Conservation (phyloP, 30 jellyfish, hydroid and myxozoan species). For the Chironex yamaguchii region DNA sequence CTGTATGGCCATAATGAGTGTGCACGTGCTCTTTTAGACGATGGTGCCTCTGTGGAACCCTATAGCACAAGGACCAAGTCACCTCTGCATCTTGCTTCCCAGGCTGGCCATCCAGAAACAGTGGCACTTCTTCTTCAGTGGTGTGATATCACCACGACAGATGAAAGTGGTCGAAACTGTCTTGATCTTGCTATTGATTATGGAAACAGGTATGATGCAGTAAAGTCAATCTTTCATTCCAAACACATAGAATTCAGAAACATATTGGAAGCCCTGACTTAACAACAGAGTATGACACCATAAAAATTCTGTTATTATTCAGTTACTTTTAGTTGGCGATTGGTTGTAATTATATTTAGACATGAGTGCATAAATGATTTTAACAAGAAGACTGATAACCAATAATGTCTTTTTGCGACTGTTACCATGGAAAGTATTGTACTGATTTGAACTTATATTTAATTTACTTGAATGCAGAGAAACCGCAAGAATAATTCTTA, state of each 20-base stretch:
- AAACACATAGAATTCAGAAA: too few species aligned
- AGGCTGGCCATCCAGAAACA: conserved; percentile 83
- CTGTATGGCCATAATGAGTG: conserved; percentile 80
- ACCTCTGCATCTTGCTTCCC: conserved; percentile 75
- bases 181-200: conserved; percentile 84
- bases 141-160: conserved; percentile 82
- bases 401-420: too few species aligned
- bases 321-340: not conserved
- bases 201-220: conserved; percentile 63
- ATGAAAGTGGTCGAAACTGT: conserved; percentile 81
- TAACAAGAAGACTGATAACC: too few species aligned
- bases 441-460: too few species aligned
- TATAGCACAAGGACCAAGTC: conserved; percentile 63
- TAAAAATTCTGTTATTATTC: not conserved
- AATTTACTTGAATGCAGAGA: conserved; percentile 67
- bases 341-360: too few species aligned
- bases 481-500: conserved; percentile 78
- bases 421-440: too few species aligned
- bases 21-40: conserved; percentile 59
- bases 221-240: too few species aligned
- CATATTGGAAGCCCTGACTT: too few species aligned
- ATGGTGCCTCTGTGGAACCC: conserved; percentile 79
- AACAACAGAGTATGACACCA: not conserved
- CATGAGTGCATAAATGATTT: too few species aligned
- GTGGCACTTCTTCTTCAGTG: conserved; percentile 63